phyloP scores from a whole-genome alignment of 1,140 invertebrate genomes.

The Drosophila serrata region DNA sequence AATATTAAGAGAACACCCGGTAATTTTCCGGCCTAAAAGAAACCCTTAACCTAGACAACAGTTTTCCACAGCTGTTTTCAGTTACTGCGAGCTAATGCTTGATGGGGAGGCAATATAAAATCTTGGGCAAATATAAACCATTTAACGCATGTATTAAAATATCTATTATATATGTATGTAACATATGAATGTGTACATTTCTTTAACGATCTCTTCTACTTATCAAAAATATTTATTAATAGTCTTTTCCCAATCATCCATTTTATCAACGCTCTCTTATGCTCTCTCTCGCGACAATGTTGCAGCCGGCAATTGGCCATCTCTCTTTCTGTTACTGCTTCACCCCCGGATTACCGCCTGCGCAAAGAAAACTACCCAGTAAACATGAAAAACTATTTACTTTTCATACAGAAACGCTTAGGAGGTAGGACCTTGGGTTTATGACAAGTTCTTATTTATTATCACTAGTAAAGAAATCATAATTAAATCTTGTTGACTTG shows the following conservation, averaged over 20 bases:
- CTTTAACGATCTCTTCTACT: background rate
- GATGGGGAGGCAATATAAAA: background rate
- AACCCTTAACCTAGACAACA: conserved; percentile 15
- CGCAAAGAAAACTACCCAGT: too few species aligned
- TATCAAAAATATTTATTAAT: conserved; percentile 13
- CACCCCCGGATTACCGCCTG: too few species aligned
- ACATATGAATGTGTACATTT: background rate
- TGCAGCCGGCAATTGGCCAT: conserved; percentile 16
- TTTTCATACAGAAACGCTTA: too few species aligned
- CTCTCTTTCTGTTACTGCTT: too few species aligned
- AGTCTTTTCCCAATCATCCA: conserved; percentile 6
- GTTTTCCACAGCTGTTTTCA: conserved; percentile 18
- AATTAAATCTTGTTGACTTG: too few species aligned
- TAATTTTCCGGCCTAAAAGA: background rate
- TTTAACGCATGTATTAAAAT: background rate
- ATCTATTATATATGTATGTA: background rate
- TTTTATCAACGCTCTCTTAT: conserved; percentile 7
- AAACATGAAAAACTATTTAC: too few species aligned
- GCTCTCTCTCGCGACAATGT: background rate
- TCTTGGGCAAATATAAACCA: background rate
- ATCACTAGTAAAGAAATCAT: too few species aligned
- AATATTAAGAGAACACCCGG: background rate
- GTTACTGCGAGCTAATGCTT: background rate
- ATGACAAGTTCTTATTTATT: too few species aligned
- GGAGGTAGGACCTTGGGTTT: too few species aligned